Conservation (phyloP, 2,797 vertebrate species). For the Vespertilio murinus region DNA sequence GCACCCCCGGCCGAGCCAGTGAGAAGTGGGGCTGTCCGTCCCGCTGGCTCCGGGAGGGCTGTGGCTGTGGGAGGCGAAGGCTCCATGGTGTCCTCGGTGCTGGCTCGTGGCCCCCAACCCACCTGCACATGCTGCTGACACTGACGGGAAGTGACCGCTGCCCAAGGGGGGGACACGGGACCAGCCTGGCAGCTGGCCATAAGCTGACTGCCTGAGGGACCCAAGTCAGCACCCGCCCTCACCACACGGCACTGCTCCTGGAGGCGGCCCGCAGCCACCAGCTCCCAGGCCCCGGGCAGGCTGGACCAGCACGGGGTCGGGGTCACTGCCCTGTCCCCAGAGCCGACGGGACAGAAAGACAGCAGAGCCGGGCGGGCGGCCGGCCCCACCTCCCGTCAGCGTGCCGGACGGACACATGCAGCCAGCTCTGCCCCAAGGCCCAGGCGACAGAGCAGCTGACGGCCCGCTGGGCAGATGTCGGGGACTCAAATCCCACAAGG, state of each 20-base stretch:
- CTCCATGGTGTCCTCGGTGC: rapidly evolving
- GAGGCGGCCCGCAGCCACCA: background rate
- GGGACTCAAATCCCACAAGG: background rate
- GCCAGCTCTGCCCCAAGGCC: background rate
- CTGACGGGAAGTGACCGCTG: no score
- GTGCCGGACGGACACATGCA: no score
- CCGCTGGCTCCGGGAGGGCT: rapidly evolving
- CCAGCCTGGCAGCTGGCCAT: background rate
- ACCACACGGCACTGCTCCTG: background rate
- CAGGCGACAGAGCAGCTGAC: background rate
- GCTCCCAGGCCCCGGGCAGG: background rate
- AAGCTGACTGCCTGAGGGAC: background rate
- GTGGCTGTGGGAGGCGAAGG: background rate
- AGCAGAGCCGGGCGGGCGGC: rapidly evolving
- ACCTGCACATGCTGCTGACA: background rate
- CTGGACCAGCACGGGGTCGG: rapidly evolving
- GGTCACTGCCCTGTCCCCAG: no score
- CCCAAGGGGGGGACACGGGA: no score
- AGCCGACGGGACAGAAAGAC: background rate
- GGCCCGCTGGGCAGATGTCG: background rate
- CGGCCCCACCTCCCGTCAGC: background rate
- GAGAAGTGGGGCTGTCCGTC: background rate
- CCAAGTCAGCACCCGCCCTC: no score
- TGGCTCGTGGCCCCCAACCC: background rate
- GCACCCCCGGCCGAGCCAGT: background rate